Conservation (phyloP, 2,888 invertebrate genomes). For the Orchestes rusci region DNA sequence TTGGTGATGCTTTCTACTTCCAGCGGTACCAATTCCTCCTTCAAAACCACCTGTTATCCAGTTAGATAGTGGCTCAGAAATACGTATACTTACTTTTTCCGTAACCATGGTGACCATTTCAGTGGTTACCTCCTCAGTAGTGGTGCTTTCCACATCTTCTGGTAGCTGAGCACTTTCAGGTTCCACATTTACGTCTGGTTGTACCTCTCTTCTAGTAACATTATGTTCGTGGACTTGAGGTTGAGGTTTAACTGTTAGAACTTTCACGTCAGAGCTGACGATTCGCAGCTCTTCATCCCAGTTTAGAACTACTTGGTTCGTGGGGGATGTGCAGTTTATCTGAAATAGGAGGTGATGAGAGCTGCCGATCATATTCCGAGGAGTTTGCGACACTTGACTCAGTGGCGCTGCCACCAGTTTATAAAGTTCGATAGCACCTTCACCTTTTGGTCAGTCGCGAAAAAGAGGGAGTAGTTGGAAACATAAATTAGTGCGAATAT, state of each 20-base stretch:
- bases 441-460: too few species aligned
- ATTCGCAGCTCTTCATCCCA: constrained; percentile 36
- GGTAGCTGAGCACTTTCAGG: constrained; percentile 6
- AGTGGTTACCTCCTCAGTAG: constrained; percentile 8
- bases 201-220: constrained; percentile 18
- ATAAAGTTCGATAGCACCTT: too few species aligned
- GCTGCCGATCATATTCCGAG: too few species aligned
- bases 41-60: constrained; percentile 20
- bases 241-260: constrained; percentile 27
- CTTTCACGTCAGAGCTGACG: constrained; percentile 31
- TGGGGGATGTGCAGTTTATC: constrained; percentile 34
- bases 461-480: too few species aligned
- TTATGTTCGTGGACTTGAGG: constrained; percentile 12
- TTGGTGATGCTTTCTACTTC: constrained; percentile 37
- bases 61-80: too few species aligned
- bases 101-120: constrained; percentile 13
- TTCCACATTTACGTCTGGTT: constrained; percentile 1
- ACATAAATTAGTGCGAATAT: too few species aligned
- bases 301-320: constrained; percentile 38
- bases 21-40: constrained; percentile 21
- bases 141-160: constrained; percentile 8
- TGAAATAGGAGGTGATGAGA: constrained; percentile 1
- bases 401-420: too few species aligned
- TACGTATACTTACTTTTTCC: constrained; percentile 17
- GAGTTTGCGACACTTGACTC: too few species aligned